Percentiles rank a stretch among this genome's conserved stretches.
phyloP scores from a whole-genome alignment of 1,140 invertebrate genomes.

The Monomorium pharaonis region DNA sequence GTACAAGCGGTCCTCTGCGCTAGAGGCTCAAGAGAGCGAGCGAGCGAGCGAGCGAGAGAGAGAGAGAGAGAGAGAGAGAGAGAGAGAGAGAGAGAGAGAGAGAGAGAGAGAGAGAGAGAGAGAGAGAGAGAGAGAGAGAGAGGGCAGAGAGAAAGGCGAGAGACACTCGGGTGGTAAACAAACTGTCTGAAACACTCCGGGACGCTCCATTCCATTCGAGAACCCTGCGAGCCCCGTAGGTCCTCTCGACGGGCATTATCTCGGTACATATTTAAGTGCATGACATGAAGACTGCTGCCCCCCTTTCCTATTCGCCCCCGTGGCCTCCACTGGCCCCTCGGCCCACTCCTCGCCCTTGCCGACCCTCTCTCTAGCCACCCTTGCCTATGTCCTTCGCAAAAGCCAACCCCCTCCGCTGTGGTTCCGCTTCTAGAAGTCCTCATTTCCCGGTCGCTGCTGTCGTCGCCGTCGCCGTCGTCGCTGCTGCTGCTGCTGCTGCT shows the following conservation, averaged over 20 bases:
- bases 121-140: background rate
- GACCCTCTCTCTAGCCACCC: constrained; percentile 43
- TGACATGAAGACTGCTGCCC: constrained; percentile 79
- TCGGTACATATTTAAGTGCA: constrained; percentile 84
- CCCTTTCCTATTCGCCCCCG: constrained; percentile 49
- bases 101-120: background rate
- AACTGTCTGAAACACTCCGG: constrained; percentile 84
- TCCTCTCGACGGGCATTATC: constrained; percentile 83
- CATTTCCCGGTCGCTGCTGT: constrained; percentile 76
- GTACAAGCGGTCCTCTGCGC: constrained; percentile 30
- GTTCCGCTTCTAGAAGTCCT: constrained; percentile 78
- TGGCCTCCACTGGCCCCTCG: constrained; percentile 34
- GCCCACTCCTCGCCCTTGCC: constrained; percentile 20
- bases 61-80: background rate
- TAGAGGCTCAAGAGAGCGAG: constrained; percentile 38
- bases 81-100: constrained; percentile 3
- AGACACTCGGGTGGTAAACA: constrained; percentile 81
- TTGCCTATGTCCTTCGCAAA: constrained; percentile 64
- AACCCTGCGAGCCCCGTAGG: constrained; percentile 73
- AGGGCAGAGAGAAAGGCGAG: constrained; percentile 45
- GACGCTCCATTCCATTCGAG: constrained; percentile 77
- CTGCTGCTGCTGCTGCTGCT: background rate
- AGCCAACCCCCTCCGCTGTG: constrained; percentile 59
- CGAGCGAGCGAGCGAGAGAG: no score
- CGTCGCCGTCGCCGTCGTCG: constrained; percentile 13